These are phyloP conservation scores for Rhizomys pruinosus DNA, from an alignment of 2,113 vertebrate species.

Conservation along the genomic window DNA sequence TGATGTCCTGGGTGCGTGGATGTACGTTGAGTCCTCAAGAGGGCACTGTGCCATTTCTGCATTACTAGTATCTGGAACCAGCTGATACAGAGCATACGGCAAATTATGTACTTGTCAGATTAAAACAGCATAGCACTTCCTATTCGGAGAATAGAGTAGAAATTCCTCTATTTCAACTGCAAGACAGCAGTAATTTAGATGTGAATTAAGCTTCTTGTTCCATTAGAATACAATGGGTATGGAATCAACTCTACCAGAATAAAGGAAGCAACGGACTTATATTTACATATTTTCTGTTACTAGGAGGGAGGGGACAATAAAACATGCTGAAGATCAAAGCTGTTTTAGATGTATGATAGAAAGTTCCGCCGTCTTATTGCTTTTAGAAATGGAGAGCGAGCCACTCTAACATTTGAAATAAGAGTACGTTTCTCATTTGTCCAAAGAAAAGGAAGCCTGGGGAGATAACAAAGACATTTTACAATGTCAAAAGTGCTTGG, in stretches of 20 bases:
- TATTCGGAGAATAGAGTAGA: background rate
- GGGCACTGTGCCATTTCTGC: background rate
- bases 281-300: background rate
- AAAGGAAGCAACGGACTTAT: background rate
- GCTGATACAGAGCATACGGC: background rate
- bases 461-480: background rate
- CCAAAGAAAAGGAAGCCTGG: constrained; percentile 19
- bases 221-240: background rate
- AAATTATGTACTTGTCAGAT: background rate
- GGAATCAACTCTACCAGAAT: constrained; percentile 39
- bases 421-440: constrained; percentile 33
- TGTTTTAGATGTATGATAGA: constrained; percentile 2
- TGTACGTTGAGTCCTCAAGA: background rate
- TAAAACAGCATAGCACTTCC: background rate
- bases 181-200: background rate
- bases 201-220: background rate
- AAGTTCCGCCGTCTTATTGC: background rate
- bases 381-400: background rate
- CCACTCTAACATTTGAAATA: constrained; percentile 14
- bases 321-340: constrained; percentile 54
- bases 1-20: too few relatives aligned
- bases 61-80: background rate
- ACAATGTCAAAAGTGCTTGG: background rate
- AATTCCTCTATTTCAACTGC: background rate
- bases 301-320: background rate